These are phyloP conservation scores for Umimayanthus chanpuru DNA, from an alignment of 92 coral and sea anemone genomes.

Conservation along the genomic window DNA sequence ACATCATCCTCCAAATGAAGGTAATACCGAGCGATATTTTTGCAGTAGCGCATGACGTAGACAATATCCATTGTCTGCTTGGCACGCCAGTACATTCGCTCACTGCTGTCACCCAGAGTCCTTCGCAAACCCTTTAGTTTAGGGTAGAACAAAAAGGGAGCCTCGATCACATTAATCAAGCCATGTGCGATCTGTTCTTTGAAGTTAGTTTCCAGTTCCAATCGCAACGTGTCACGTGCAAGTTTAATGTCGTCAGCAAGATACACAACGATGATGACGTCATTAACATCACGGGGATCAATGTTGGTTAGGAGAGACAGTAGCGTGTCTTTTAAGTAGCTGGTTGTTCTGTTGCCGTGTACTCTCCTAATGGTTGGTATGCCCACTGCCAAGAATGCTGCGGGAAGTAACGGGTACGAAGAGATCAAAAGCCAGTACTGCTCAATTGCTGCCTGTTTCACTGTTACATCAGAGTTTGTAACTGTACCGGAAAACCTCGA, in stretches of 20 bases:
- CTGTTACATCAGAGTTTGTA: too few relatives aligned
- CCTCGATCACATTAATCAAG: conserved; percentile 79
- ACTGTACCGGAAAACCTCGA: too few relatives aligned
- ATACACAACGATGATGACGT: conserved; percentile 71
- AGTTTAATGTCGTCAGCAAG: conserved; percentile 78
- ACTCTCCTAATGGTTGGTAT: conserved; percentile 79
- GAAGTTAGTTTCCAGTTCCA: conserved; percentile 51
- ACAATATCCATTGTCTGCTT: conserved; percentile 86
- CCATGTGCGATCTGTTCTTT: conserved; percentile 60
- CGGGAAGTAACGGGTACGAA: background rate
- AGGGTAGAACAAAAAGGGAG: conserved; percentile 79
- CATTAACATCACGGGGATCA: conserved; percentile 30
- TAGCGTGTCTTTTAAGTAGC: conserved; percentile 65
- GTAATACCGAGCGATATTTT: conserved; percentile 74
- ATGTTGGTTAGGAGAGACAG: conserved; percentile 62
- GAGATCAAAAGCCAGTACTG: background rate
- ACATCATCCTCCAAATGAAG: conserved; percentile 95
- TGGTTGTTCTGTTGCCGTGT: conserved; percentile 53
- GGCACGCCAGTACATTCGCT: conserved; percentile 89
- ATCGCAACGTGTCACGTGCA: conserved; percentile 51
- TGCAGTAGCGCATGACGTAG: conserved; percentile 77
- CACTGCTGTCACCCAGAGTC: conserved; percentile 64
- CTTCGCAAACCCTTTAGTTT: conserved; percentile 61
- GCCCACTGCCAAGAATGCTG: conserved; percentile 86
- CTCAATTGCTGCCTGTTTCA: too few relatives aligned